Evolutionary conservation across 2,113 vertebrate genomes (phyloP), one percentile per base, ranked within the genome.

Genomic region (Amblyopsis rosae): DNA sequence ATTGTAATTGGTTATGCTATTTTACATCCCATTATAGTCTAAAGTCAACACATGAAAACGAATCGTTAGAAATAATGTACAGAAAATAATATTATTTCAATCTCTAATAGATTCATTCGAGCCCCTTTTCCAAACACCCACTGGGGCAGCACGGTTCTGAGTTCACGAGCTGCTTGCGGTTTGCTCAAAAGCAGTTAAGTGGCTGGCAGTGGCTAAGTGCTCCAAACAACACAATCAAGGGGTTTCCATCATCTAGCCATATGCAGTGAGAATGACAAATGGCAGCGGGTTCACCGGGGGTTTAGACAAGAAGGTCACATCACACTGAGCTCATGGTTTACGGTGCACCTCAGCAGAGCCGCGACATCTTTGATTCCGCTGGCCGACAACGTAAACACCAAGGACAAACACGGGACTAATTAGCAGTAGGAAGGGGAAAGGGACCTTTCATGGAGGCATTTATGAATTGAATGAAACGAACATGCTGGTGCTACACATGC

Each of bases 321-420:
- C 83, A 71, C 75, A 69, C 80, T 82, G 81, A 84, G 75, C 77
- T 89, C 84, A 86, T 81, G 77, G 84, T 87, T 89, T 86, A 87
- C 70, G 32, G 26, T 26, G 26, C 26, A 19, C 56, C 58, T 82
- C 87, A 72, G 73, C 47, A 55, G 19, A 2, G 0, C 67, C 59
- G 67, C 66, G 82, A 85, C 82, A 86, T 87, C 72, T 75, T 62
- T 79, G 79, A 81, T 77, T 76, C 73, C 77, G 41, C 57, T 19
- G 51, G 8, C 56, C 12, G 80, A 67, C 56, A 80, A 75, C 51
- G 76, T 88, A 89, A 89, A 89, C 89, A 88, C 56, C 0, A 41
- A 32, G 53, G 83, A 74, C 61, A 69, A 80, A 75, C 19, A 69
- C 48, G 2, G 69, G 76, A 77, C 16, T 9, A 80, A 81, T 79